Conservation (phyloP, 2,113 vertebrate genomes). For the Solea senegalensis region DNA sequence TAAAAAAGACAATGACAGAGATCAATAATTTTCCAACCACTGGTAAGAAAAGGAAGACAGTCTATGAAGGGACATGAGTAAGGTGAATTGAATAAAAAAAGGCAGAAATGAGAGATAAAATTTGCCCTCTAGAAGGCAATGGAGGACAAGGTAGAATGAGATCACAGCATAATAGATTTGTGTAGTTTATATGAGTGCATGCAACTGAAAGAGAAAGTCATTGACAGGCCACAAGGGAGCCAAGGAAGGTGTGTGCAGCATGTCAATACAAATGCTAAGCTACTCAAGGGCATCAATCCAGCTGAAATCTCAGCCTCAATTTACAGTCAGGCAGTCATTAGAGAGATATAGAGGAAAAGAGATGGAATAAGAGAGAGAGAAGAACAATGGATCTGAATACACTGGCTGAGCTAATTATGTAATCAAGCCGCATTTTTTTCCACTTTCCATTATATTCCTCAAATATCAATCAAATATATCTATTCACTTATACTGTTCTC, state of each 20-base stretch:
- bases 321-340: conserved; percentile 20
- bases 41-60: conserved; percentile 8
- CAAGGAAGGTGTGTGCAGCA: conserved; percentile 60
- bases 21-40: conserved; percentile 14
- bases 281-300: conserved; percentile 51
- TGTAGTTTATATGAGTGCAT: conserved; percentile 4
- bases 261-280: conserved; percentile 66
- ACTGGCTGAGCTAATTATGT: neutral
- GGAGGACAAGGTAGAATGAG: conserved; percentile 33
- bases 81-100: conserved; percentile 52
- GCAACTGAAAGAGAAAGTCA: conserved; percentile 11
- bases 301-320: conserved; percentile 30
- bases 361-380: too few relatives aligned
- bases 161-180: conserved; percentile 30
- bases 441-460: conserved; percentile 25
- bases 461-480: neutral
- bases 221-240: conserved; percentile 42
- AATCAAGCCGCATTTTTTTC: conserved; percentile 25
- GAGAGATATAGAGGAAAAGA: conserved; percentile 1
- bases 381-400: conserved; percentile 4
- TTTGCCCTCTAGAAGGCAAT: conserved; percentile 15
- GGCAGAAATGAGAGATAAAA: conserved; percentile 4
- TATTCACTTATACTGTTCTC: neutral
- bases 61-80: conserved; percentile 50
- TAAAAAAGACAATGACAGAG: conserved; percentile 33